These are phyloP conservation scores for Micromussa lordhowensis DNA, from an alignment of 92 coral and sea anemone genomes.

Conservation along the genomic window DNA sequence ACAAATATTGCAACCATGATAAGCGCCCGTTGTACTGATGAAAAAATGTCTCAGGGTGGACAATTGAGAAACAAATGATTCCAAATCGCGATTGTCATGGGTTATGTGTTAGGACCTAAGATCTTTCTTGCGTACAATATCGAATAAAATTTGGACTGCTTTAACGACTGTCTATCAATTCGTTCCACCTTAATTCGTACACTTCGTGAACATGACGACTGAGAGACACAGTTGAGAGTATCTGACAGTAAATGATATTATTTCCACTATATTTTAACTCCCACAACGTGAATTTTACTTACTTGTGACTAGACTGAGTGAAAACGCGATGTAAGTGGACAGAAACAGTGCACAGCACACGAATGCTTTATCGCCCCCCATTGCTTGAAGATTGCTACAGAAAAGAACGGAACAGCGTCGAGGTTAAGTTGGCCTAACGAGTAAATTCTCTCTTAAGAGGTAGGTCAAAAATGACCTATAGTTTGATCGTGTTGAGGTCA, in stretches of 20 bases:
- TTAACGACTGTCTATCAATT: not conserved
- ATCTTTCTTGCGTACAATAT: not conserved
- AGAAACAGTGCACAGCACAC: constrained; percentile 30
- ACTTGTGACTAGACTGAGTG: constrained; percentile 20
- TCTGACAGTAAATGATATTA: not conserved
- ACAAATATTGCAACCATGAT: not conserved
- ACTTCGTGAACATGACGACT: not conserved
- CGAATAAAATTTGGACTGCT: not conserved
- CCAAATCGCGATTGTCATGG: not conserved
- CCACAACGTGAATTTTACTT: not conserved
- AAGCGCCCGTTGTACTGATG: not conserved
- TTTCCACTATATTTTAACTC: not conserved
- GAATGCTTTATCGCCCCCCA: constrained; percentile 39
- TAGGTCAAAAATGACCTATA: constrained; percentile 30
- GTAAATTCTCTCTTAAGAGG: not conserved
- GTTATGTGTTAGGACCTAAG: not conserved
- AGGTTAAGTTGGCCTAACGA: constrained; percentile 10
- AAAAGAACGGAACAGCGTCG: constrained; percentile 3
- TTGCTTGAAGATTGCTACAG: constrained; percentile 26
- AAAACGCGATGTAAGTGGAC: constrained; percentile 15
- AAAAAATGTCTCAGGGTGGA: not conserved
- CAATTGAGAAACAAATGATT: not conserved
- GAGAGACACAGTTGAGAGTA: not conserved
- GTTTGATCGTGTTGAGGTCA: constrained; percentile 19
- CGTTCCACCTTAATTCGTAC: too few relatives aligned